Evolutionary conservation across 2,113 vertebrate genomes (phyloP).

Genomic region (Peucedramus taeniatus): DNA sequence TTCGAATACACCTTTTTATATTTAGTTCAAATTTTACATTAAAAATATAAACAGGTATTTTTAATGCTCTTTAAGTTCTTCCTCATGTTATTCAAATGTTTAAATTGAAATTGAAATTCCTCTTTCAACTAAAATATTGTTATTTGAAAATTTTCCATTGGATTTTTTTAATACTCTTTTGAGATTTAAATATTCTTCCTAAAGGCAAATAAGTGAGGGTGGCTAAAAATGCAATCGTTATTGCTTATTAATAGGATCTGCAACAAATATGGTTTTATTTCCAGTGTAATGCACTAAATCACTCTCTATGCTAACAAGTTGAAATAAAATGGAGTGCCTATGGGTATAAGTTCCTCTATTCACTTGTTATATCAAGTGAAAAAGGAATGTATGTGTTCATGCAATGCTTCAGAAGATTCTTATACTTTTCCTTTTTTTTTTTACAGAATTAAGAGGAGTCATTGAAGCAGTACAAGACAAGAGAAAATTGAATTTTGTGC

Average conservation of each 20-base stretch:
- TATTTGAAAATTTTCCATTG: background rate
- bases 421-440: background rate
- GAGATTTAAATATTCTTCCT: background rate
- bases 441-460: background rate
- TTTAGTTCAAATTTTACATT: background rate
- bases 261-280: background rate
- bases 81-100: background rate
- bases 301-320: background rate
- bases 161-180: background rate
- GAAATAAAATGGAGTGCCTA: background rate
- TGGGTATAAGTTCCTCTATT: background rate
- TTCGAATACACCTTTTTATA: background rate
- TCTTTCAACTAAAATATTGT: background rate
- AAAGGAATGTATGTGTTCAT: background rate
- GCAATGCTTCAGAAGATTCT: background rate
- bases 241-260: background rate
- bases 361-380: background rate
- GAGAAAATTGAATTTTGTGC: slow-evolving; percentile 23
- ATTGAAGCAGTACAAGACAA: background rate
- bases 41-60: background rate
- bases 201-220: background rate
- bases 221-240: background rate
- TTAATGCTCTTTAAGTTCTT: background rate
- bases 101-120: background rate
- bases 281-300: background rate